These are phyloP conservation scores for Cerastis leucographa DNA, from an alignment of 2,888 invertebrate species.

Conservation along the genomic window DNA sequence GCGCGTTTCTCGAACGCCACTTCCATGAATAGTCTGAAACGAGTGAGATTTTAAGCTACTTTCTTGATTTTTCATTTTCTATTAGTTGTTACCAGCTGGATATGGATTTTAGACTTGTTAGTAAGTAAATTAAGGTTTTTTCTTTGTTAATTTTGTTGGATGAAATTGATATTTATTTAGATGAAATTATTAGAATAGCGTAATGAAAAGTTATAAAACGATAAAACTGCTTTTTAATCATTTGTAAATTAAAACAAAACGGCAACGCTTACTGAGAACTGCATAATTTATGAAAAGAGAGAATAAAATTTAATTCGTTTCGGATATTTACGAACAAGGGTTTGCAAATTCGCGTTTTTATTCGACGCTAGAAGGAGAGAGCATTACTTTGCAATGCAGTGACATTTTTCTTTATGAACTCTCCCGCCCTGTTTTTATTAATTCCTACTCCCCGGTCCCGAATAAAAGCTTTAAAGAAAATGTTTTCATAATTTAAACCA, in stretches of 20 bases:
- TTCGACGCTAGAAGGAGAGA: constrained; percentile 75
- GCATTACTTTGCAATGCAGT: constrained; percentile 84
- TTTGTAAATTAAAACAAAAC: constrained; percentile 19
- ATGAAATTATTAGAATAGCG: background rate
- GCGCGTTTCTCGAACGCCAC: constrained; percentile 31
- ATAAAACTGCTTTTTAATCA: background rate
- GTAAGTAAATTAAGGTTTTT: background rate
- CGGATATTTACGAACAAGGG: constrained; percentile 53
- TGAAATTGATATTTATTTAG: background rate
- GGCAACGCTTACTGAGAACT: background rate
- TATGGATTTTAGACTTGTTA: background rate
- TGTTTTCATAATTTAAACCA: constrained; percentile 72
- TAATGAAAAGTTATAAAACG: background rate
- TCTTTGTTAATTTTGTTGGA: background rate
- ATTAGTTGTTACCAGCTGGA: constrained; percentile 6
- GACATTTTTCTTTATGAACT: constrained; percentile 87
- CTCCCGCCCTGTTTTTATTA: constrained; percentile 84
- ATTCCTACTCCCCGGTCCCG: constrained; percentile 77
- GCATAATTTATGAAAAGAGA: constrained; percentile 34
- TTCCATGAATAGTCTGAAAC: constrained; percentile 32
- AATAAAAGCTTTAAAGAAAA: constrained; percentile 80
- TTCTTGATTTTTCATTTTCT: background rate
- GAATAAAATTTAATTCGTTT: constrained; percentile 40
- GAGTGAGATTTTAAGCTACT: constrained; percentile 3
- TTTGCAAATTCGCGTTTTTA: constrained; percentile 64